A percentile compares a stretch with the other conserved stretches of the same genome.
Conservation (phyloP, 2,888 invertebrate species). For the Cerceris ruficornis region DNA sequence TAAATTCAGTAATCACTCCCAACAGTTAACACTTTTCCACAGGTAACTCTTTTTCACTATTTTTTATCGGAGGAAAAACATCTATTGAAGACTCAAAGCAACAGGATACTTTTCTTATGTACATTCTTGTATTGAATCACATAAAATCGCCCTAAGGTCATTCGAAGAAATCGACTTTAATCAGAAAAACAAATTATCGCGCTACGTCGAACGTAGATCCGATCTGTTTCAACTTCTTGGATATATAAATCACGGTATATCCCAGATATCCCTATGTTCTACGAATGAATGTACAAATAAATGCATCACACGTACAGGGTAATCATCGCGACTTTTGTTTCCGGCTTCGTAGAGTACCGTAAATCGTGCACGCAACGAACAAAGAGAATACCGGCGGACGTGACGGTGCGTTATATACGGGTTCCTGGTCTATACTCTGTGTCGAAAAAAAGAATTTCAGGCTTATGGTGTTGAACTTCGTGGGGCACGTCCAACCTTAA, state of each 20-base stretch:
- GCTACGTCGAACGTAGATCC: no score
- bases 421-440: constrained; percentile 39
- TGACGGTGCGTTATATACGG: constrained; percentile 42
- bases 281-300: constrained; percentile 6
- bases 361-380: constrained; percentile 40
- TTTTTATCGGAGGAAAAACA: no score
- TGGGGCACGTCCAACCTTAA: no score
- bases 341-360: constrained; percentile 31
- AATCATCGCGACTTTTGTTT: constrained; percentile 21
- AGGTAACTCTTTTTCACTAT: no score
- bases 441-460: not conserved
- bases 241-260: no score
- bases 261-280: not conserved
- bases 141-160: constrained; percentile 19
- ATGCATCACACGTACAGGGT: constrained; percentile 1
- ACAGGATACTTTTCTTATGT: constrained; percentile 1
- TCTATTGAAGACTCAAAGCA: not conserved
- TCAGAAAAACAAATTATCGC: not conserved
- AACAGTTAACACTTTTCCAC: no score
- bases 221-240: no score
- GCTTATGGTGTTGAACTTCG: no score
- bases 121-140: constrained; percentile 16
- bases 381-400: constrained; percentile 39
- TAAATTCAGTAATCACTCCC: no score
- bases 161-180: constrained; percentile 4